Base-by-base conservation (phyloP, 2,888 invertebrate species). In the Drosophila paranaensis region DNA sequence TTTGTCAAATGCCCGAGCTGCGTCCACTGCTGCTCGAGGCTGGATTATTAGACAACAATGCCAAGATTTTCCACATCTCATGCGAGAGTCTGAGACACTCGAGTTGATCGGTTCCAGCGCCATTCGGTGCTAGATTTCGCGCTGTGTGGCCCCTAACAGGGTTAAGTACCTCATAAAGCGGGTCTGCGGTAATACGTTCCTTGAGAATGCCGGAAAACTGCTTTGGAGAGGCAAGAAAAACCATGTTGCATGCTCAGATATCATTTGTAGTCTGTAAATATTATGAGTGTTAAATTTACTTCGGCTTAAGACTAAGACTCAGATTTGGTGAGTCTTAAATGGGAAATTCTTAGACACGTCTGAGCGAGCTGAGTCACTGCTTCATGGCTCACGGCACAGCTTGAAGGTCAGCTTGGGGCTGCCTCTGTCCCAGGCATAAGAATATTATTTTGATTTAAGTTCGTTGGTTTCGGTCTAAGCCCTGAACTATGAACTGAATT, bases 1-100 rank as follows among this genome's bases (percentile, higher is more conserved):
- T 84, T 84, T 84, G 88, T 84, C 83, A 87, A 87, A 77, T 63
- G 72, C 58, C 43, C 30, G 61, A 63, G 13, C 65, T 60, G 58
- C 6, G 60, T 67, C 65, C 65, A 68, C 51, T 65, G 67, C 64
- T 37, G 61, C 51, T 48, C 53, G 46, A 40, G 46, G 50, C 25
- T 64, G 70, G 70, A 70, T 74, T 79, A 79, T 80, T 74, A 79
- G 55, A 61, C 71, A 72, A 65, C 71, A 72, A 74, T 79, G 76
- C 63, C 39, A 53, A 63, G 48, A 71, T 66, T 70, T 66, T 55
- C n/a, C 53, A 53, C 42, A 51, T 20, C 53, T 61, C 60, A 40
- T 46, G 46, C 2, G 55, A 25, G 25, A n/a, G 35, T 33, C 27
- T 58, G 57, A 16, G 35, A 55, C 55, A 57, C 53, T 77, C 42